Conservation (phyloP, 2,113 vertebrate species). For the Channa maculata region DNA sequence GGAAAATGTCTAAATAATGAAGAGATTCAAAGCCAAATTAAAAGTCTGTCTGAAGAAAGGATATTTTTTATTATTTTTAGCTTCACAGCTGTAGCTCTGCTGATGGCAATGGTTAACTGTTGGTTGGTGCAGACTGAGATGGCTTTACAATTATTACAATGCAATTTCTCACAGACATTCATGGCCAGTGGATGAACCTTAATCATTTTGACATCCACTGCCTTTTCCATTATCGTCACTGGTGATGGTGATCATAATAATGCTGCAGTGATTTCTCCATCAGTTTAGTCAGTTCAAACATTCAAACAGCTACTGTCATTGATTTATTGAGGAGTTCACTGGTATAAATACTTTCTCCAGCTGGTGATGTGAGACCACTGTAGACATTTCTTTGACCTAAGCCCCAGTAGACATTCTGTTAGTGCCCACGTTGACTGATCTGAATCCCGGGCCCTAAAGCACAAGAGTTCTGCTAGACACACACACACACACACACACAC, state of each 20-base stretch:
- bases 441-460: slow-evolving; percentile 36
- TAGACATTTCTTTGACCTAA: slow-evolving; percentile 41
- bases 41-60: not conserved
- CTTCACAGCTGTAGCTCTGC: too few relatives aligned
- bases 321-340: slow-evolving; percentile 5
- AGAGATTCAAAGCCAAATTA: not conserved
- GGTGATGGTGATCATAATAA: too few relatives aligned
- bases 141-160: too few relatives aligned
- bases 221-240: too few relatives aligned
- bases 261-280: not conserved
- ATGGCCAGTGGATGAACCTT: not conserved
- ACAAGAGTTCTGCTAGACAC: slow-evolving; percentile 26
- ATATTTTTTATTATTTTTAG: not conserved
- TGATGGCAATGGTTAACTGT: too few relatives aligned
- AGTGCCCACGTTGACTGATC: slow-evolving; percentile 40
- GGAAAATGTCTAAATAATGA: not conserved
- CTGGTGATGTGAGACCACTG: slow-evolving; percentile 24
- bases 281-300: not conserved
- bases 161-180: not conserved
- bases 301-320: slow-evolving; percentile 1
- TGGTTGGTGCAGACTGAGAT: too few relatives aligned
- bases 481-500: slow-evolving; percentile 17
- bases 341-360: slow-evolving; percentile 9
- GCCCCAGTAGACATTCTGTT: slow-evolving; percentile 33
- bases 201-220: not conserved